Conservation (phyloP, 2,113 vertebrate species). For the Ardeotis arabs region DNA sequence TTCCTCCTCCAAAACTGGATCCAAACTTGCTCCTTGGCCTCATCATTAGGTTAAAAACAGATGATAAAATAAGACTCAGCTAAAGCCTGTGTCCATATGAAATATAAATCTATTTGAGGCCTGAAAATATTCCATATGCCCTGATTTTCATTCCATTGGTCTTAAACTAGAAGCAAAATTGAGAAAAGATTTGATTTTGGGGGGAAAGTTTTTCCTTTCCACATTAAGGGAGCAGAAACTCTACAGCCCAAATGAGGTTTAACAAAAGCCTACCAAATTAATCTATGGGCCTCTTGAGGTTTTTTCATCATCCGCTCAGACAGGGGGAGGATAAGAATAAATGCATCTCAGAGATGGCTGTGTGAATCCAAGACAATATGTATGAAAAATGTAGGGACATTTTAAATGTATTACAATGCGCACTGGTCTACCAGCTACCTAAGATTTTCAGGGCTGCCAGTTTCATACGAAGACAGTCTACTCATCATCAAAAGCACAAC, state of each 20-base stretch:
- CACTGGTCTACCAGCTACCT: background rate
- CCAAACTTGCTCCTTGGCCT: conserved; percentile 15
- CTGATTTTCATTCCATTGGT: background rate
- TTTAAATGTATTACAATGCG: background rate
- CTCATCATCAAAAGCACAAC: background rate
- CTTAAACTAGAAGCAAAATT: background rate
- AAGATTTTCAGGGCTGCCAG: background rate
- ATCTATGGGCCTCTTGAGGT: background rate
- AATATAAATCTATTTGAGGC: conserved; percentile 12
- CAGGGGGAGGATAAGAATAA: background rate
- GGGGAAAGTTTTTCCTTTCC: background rate
- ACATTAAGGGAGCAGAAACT: background rate
- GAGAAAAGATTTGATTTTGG: background rate
- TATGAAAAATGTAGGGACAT: background rate
- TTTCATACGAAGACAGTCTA: background rate
- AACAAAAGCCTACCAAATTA: background rate
- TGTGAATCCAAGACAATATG: rapidly evolving
- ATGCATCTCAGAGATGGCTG: background rate
- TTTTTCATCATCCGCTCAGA: background rate
- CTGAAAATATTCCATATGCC: background rate
- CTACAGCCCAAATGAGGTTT: background rate
- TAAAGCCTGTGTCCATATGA: conserved; percentile 3
- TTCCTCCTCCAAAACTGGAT: background rate
- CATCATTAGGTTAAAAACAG: conserved; percentile 35
- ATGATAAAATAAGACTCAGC: conserved; percentile 31